Conservation (phyloP, 64 coral and sea anemone genomes). For the Astreopora myriophthalma region DNA sequence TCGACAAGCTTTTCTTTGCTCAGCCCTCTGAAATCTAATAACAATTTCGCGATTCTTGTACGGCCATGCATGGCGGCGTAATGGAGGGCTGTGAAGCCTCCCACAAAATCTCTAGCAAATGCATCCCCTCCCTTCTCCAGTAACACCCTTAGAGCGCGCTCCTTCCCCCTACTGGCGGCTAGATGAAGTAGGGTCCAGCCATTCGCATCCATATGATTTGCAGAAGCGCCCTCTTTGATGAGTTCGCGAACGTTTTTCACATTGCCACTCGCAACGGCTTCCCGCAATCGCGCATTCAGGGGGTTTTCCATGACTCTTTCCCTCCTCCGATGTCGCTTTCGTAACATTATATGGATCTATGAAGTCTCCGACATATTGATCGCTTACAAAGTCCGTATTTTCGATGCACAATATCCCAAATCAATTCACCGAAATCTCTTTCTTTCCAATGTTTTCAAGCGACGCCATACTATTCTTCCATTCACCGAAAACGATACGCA, state of each 20-base stretch:
- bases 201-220: conserved; percentile 87
- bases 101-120: conserved; percentile 82
- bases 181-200: conserved; percentile 90
- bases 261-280: conserved; percentile 82
- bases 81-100: conserved; percentile 89
- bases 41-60: conserved; percentile 82
- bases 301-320: conserved; percentile 44
- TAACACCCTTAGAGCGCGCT: conserved; percentile 81
- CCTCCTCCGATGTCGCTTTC: conserved; percentile 35
- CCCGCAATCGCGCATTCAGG: conserved; percentile 43
- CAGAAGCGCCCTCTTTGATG: conserved; percentile 78
- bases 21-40: conserved; percentile 85
- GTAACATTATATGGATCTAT: conserved; percentile 36
- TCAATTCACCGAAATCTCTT: not conserved
- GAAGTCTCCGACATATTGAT: conserved; percentile 8
- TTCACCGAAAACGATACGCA: not conserved
- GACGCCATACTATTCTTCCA: conserved; percentile 35
- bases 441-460: not conserved
- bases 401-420: not conserved
- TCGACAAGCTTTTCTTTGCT: conserved; percentile 83
- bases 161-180: conserved; percentile 87
- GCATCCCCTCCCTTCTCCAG: conserved; percentile 88
- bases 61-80: conserved; percentile 93
- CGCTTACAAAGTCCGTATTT: not conserved
- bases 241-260: conserved; percentile 84